Percentiles rank a stretch among this genome's conserved stretches.
Evolutionary conservation across 1,140 invertebrate genomes (phyloP).

Genomic region (Acromyrmex heyeri): DNA sequence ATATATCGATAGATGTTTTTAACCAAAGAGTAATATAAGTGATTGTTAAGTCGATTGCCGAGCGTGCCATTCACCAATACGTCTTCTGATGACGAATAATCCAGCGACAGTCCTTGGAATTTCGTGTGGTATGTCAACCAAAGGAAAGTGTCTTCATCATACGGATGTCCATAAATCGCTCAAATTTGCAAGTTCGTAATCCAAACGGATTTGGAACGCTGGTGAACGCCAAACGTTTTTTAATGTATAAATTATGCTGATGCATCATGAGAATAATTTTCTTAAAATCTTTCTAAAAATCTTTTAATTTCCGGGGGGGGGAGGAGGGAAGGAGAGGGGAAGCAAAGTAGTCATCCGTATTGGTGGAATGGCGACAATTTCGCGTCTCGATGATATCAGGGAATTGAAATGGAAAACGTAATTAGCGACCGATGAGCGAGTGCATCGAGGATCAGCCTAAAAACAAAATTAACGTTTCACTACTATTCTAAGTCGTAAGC

Average conservation of each 20-base stretch:
- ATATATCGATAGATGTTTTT: conserved; percentile 82
- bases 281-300: no score
- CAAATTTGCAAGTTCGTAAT: conserved; percentile 47
- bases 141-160: background rate
- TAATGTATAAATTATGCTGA: conserved; percentile 29
- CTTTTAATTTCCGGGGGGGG: background rate
- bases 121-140: background rate
- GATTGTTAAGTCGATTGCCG: conserved; percentile 63
- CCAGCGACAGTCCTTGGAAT: background rate
- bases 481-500: conserved; percentile 47
- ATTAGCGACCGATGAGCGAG: conserved; percentile 8
- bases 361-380: conserved; percentile 41
- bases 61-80: conserved; percentile 62
- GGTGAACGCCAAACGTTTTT: background rate
- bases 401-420: conserved; percentile 23
- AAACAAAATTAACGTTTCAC: conserved; percentile 43
- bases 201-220: background rate
- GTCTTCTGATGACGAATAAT: conserved; percentile 45
- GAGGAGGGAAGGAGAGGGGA: no score
- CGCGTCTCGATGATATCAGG: conserved; percentile 42
- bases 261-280: background rate
- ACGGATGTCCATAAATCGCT: conserved; percentile 63
- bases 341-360: conserved; percentile 22
- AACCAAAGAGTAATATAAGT: conserved; percentile 86
- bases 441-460: conserved; percentile 50